Evolutionary conservation across 30 jellyfish, hydroid and myxozoan genomes (phyloP).

Genomic region (Aurelia aurita): DNA sequence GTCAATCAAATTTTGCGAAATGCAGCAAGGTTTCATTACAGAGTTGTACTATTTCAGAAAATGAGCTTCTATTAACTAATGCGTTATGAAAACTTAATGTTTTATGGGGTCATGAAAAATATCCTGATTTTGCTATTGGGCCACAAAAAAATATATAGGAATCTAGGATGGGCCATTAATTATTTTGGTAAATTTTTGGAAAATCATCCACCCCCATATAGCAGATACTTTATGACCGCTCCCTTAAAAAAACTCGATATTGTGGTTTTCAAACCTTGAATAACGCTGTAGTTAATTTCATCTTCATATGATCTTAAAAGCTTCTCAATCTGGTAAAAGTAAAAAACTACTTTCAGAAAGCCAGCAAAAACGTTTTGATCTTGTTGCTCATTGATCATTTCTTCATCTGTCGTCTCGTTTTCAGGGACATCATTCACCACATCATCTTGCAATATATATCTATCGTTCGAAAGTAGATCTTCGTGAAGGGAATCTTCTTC

Average conservation of each 20-base stretch:
- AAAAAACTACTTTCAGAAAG: slow-evolving; percentile 8
- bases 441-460: background rate
- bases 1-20: background rate
- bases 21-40: background rate
- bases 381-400: background rate
- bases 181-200: too few species aligned
- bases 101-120: too few species aligned
- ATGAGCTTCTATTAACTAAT: too few species aligned
- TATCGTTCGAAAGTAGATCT: slow-evolving; percentile 8
- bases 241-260: slow-evolving; percentile 9
- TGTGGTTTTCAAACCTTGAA: background rate
- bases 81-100: too few species aligned
- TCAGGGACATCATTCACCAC: background rate
- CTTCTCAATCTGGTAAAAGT: slow-evolving; percentile 17
- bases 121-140: too few species aligned
- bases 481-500: background rate
- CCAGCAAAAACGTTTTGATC: background rate
- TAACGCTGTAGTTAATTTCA: background rate
- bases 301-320: background rate
- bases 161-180: too few species aligned
- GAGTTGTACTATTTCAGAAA: too few species aligned
- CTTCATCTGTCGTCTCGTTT: background rate
- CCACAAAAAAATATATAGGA: too few species aligned
- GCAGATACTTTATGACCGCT: too few species aligned
- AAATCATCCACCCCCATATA: too few species aligned